phyloP scores from a whole-genome alignment of 2,888 invertebrate genomes.

The Chrysomela aeneicollis region DNA sequence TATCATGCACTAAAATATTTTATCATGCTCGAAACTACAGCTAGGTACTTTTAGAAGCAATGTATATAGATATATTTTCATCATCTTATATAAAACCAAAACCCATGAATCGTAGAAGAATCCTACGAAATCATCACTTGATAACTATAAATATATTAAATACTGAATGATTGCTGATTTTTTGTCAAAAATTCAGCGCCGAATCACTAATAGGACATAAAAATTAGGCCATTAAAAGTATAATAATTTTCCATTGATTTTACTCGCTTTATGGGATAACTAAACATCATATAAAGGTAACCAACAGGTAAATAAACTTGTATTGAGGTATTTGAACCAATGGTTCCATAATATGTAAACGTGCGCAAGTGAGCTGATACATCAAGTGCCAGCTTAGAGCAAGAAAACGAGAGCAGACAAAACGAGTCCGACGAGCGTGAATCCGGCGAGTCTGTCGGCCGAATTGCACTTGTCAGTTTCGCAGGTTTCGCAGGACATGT shows the following conservation, averaged over 20 bases:
- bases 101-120: too few relatives aligned
- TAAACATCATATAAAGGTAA: background rate
- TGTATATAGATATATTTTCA: background rate
- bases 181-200: too few relatives aligned
- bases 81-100: background rate
- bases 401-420: slow-evolving; percentile 51
- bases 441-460: slow-evolving; percentile 44
- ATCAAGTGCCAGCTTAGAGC: slow-evolving; percentile 44
- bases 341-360: background rate
- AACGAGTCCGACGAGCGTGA: slow-evolving; percentile 48
- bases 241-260: too few relatives aligned
- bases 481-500: slow-evolving; percentile 52
- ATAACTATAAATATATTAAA: too few relatives aligned
- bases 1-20: too few relatives aligned
- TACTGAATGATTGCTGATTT: too few relatives aligned
- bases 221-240: too few relatives aligned
- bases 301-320: background rate
- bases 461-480: slow-evolving; percentile 56
- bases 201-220: too few relatives aligned
- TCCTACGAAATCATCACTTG: too few relatives aligned
- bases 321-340: background rate
- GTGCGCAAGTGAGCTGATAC: background rate
- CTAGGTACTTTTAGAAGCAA: background rate
- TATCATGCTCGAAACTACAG: too few relatives aligned
- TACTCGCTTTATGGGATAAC: too few relatives aligned